A percentile compares a stretch with the other conserved stretches of the same genome.
Evolutionary conservation across 2,888 invertebrate species (phyloP).

Genomic region (Encarsia formosa): DNA sequence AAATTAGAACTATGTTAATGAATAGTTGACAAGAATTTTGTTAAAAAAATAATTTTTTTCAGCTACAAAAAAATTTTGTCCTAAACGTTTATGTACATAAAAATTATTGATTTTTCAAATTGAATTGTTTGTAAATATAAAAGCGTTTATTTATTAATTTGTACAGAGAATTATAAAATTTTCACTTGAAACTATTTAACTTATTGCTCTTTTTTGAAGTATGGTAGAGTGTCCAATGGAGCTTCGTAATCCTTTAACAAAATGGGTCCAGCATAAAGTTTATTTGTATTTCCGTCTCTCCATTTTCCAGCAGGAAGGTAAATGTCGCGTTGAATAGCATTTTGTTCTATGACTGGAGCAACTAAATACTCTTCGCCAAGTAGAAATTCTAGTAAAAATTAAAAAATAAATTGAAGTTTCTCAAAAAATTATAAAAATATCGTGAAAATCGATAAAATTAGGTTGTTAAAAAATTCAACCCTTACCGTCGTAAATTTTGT

Average conservation of each 20-base stretch:
- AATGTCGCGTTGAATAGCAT: constrained; percentile 62
- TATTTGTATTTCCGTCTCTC: constrained; percentile 57
- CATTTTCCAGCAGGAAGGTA: constrained; percentile 74
- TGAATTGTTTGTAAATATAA: constrained; percentile 6
- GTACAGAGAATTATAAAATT: constrained; percentile 6
- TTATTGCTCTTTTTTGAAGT: constrained; percentile 58
- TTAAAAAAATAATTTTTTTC: no score
- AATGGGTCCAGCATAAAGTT: constrained; percentile 56
- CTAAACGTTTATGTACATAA: no score
- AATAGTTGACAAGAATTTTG: constrained; percentile 33
- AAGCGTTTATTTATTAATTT: constrained; percentile 5
- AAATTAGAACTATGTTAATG: constrained; percentile 55
- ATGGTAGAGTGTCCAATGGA: constrained; percentile 66
- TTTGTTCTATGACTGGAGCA: constrained; percentile 70
- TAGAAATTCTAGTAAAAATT: constrained; percentile 65
- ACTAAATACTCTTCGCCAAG: constrained; percentile 74
- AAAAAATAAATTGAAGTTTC: background rate
- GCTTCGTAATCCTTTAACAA: constrained; percentile 65
- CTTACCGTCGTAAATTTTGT: constrained; percentile 50
- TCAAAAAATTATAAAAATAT: constrained; percentile 1
- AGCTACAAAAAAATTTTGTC: no score
- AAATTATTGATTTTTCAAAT: constrained; percentile 6
- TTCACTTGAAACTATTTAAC: no score
- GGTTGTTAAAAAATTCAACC: no score
- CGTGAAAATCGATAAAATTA: background rate